Evolutionary conservation across 2,113 vertebrate species (phyloP), one percentile per base, ranked within the genome.

Genomic region (Cervus canadensis): DNA sequence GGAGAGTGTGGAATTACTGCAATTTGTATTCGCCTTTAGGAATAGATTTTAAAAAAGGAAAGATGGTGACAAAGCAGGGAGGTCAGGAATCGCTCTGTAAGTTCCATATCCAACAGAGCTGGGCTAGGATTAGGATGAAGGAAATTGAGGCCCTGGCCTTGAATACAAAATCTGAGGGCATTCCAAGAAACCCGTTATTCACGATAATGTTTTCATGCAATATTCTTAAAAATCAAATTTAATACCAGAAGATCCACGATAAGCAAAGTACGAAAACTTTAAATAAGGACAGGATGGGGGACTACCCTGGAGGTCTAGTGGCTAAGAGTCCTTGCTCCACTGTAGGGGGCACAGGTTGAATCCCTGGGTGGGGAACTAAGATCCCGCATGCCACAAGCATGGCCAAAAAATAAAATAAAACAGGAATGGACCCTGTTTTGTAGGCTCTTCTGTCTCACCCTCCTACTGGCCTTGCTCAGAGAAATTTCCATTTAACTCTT

Each of bases 191-290:
- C 2, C 17, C 40, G 40, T 30, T 88, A 84, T 56, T 89, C 45
- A 85, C 62, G 15, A 8, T 57, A 83, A 45, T 17, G 52, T 52
- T 85, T 89, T 71, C 88, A 93, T 93, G 9, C 3, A 87, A 11
- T 95, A 74, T 81, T 94, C 48, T 93, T 56, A 71, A 67, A 96
- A 95, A 59, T 78, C 5, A 83, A 78, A 90, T 64, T 76, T 45
- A 78, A 48, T 64, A 93, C 50, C 5, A 64, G 52, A 87, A 88
- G n/a, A 59, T 43, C 28, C 8, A 43, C 54, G 23, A 84, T 67
- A 17, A 52, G 28, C 6, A 36, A 90, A 81, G 21, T 30, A n/a
- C 57, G 13, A 79, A 88, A 71, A 45, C 28, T 83, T 87, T 50
- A 93, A 87, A 86, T 78, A 40, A 79, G 50, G 45, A 52, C 33